Evolutionary conservation across 2,797 vertebrate species (phyloP), one percentile per base, ranked within the genome.

Genomic region (Rhincodon typus): DNA sequence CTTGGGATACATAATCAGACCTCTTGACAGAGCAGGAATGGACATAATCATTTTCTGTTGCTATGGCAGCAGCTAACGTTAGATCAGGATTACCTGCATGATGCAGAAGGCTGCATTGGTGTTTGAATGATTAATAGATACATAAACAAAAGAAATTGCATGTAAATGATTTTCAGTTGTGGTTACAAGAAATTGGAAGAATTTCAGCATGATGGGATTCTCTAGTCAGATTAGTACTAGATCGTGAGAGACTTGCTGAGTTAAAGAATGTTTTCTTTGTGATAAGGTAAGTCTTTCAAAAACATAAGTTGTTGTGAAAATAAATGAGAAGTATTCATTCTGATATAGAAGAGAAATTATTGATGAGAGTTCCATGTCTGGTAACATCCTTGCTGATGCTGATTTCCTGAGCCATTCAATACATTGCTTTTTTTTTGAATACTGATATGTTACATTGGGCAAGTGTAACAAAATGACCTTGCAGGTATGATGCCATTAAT

Each of bases 1-100:
- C 90, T 42, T 93, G 90, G 62, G n/a, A 69, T 93, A 69, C 66
- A 93, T 93, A 69, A 93, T 93, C 90, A 69, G 90, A 93, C 66
- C 38, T 84, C 66, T 93, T 69, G 90, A 93, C 67, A 69, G 90
- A 93, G 23, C n/a, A 93, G 90, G 19, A 57, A 69, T n/a, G 25
- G 66, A n/a, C 90, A 69, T 93, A 69, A 93, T 69, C 62, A 93
- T 69, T 69, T 91, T 93, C 62, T 93, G 90, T 69, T 93, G 62
- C 62, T 69, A 93, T 93, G 66, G 62, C 90, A 93, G 67, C 90
- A 21, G 42, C 90, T 69, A 66, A 19, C 62, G 90, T 72, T 94
- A 72, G 42, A 94, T 69, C 69, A 94, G 30, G 93, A 42, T 69
- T 94, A 74, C 42, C 62, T 93, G 90, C n/a, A 42, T 93, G 90